These are phyloP conservation scores for Xestia ashworthii DNA, from an alignment of 2,888 invertebrate species.

Conservation along the genomic window DNA sequence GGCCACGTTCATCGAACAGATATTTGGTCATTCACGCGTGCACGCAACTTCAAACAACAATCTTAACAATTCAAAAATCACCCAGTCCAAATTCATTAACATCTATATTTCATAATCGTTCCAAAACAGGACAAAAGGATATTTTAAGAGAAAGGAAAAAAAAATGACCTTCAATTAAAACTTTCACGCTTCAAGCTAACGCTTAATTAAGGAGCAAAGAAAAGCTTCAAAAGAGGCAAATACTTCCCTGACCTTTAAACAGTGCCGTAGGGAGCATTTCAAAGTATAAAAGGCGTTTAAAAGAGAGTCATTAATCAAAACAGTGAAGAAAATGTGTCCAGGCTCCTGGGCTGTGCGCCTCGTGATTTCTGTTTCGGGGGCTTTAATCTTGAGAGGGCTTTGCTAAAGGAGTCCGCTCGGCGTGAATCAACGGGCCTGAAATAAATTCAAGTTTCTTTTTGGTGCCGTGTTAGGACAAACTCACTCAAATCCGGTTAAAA, in stretches of 20 bases:
- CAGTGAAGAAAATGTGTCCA: slow-evolving; percentile 56
- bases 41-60: background rate
- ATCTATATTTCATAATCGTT: slow-evolving; percentile 37
- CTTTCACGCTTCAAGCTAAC: slow-evolving; percentile 60
- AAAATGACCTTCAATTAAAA: slow-evolving; percentile 67
- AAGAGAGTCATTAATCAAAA: slow-evolving; percentile 72
- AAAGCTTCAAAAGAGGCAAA: slow-evolving; percentile 64
- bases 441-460: slow-evolving; percentile 31
- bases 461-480: background rate
- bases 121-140: slow-evolving; percentile 27
- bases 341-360: slow-evolving; percentile 21
- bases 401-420: slow-evolving; percentile 22
- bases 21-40: background rate
- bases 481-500: slow-evolving; percentile 7
- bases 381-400: slow-evolving; percentile 21
- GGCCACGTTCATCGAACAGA: background rate
- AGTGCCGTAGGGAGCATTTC: slow-evolving; percentile 57
- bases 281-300: slow-evolving; percentile 69
- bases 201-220: slow-evolving; percentile 67
- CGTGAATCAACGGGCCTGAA: slow-evolving; percentile 31
- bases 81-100: slow-evolving; percentile 9
- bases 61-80: background rate
- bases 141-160: slow-evolving; percentile 29
- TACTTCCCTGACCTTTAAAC: slow-evolving; percentile 64
- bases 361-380: slow-evolving; percentile 53